Percentiles rank a stretch among this genome's conserved stretches.
Evolutionary conservation across 1,140 invertebrate genomes (phyloP).

Genomic region (Drosophila tani): DNA sequence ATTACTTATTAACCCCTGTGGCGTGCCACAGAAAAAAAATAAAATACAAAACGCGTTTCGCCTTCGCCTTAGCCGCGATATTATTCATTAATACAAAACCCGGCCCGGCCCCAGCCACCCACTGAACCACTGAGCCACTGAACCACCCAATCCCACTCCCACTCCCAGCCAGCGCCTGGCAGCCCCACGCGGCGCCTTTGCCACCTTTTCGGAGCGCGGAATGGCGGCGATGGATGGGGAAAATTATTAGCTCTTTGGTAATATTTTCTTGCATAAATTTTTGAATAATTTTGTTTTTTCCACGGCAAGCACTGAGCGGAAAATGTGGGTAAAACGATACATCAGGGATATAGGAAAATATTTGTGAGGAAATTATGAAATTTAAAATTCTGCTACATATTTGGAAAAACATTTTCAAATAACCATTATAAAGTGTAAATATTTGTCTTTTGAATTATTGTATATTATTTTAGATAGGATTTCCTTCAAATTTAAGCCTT

Average conservation of each 20-base stretch:
- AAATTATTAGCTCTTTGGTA: constrained; percentile 85
- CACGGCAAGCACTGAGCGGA: background rate
- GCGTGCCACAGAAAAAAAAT: constrained; percentile 64
- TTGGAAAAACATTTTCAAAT: too few relatives aligned
- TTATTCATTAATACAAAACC: constrained; percentile 82
- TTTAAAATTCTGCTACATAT: background rate
- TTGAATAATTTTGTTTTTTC: constrained; percentile 68
- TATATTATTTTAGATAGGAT: too few relatives aligned
- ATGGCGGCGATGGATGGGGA: constrained; percentile 47
- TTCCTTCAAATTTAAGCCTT: too few relatives aligned
- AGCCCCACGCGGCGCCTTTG: constrained; percentile 69
- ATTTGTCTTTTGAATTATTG: too few relatives aligned
- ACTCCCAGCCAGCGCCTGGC: background rate
- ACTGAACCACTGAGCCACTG: constrained; percentile 10
- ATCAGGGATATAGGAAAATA: too few relatives aligned
- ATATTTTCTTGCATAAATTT: constrained; percentile 85
- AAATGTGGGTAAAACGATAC: background rate
- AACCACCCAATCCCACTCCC: constrained; percentile 5
- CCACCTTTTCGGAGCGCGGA: constrained; percentile 59
- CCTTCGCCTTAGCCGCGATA: constrained; percentile 73
- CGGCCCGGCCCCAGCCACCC: constrained; percentile 22
- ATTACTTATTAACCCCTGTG: constrained; percentile 85
- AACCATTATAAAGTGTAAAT: too few relatives aligned
- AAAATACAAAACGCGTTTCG: constrained; percentile 32
- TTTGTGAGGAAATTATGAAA: too few relatives aligned